phyloP scores from a whole-genome alignment of 2,113 vertebrate species.

The Podarcis raffonei region DNA sequence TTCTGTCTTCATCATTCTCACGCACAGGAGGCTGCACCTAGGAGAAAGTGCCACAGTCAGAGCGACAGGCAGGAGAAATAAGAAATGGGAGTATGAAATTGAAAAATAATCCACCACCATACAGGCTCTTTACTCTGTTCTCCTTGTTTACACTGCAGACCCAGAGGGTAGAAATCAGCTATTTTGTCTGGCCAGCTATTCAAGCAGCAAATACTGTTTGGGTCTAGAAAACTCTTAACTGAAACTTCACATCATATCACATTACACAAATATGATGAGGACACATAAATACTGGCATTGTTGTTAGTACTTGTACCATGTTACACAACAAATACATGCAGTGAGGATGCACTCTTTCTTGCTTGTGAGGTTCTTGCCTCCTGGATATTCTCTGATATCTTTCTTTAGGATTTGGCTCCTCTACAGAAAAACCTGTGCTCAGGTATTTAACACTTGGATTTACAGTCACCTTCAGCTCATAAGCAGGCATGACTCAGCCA shows the following conservation, averaged over 20 bases:
- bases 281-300: not conserved
- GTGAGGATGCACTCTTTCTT: not conserved
- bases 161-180: not conserved
- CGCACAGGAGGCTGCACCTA: conserved; percentile 83
- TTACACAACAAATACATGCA: not conserved
- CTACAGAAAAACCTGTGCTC: not conserved
- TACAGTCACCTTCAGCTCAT: not conserved
- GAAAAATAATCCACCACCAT: too few species aligned
- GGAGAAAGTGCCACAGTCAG: rapidly evolving
- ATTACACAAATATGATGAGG: not conserved
- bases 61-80: not conserved
- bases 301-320: not conserved
- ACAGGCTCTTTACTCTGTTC: not conserved
- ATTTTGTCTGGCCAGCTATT: too few species aligned
- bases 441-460: not conserved
- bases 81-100: not conserved
- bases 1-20: conserved; percentile 85
- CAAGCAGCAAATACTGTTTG: rapidly evolving
- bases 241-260: not conserved
- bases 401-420: not conserved
- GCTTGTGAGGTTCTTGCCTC: not conserved
- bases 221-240: not conserved
- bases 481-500: not conserved
- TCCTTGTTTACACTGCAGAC: too few species aligned
- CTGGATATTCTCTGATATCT: not conserved